A percentile compares a stretch with the other conserved stretches of the same genome.
These are phyloP conservation scores for Cynopterus sphinx DNA, from an alignment of 2,797 vertebrate species.

Conservation along the genomic window DNA sequence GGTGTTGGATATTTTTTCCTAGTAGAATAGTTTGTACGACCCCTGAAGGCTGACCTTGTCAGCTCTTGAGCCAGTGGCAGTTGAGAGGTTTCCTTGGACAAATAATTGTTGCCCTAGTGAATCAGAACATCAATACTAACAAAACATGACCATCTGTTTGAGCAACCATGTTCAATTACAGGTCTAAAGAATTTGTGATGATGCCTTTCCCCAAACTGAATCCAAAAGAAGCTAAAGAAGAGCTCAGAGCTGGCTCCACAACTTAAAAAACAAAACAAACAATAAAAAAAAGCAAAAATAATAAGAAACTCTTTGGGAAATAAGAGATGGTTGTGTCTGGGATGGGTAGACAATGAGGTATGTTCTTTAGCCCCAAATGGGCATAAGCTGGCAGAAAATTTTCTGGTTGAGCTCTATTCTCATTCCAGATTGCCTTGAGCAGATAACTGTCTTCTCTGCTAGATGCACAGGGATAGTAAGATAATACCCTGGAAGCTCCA, in stretches of 20 bases:
- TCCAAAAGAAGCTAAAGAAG: background rate
- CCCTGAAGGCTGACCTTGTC: conserved; percentile 38
- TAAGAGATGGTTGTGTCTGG: background rate
- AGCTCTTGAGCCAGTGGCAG: background rate
- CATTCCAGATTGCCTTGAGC: background rate
- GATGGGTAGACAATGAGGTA: background rate
- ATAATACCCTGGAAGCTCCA: background rate
- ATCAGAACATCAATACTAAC: background rate
- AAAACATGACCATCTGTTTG: conserved; percentile 19
- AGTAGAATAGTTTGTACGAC: background rate
- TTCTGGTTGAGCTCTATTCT: background rate
- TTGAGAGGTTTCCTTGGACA: background rate
- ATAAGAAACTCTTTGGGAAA: background rate
- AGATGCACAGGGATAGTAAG: background rate
- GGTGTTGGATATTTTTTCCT: background rate
- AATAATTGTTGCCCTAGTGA: conserved; percentile 23
- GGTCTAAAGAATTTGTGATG: background rate
- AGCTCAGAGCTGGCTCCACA: background rate
- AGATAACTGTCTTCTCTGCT: background rate
- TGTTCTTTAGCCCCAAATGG: background rate
- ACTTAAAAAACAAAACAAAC: background rate
- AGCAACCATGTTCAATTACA: conserved; percentile 1
- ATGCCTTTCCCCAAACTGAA: background rate
- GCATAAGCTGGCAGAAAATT: background rate
- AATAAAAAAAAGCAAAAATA: background rate